Conservation (phyloP, 2,797 vertebrate species). For the Tadarida brasiliensis region DNA sequence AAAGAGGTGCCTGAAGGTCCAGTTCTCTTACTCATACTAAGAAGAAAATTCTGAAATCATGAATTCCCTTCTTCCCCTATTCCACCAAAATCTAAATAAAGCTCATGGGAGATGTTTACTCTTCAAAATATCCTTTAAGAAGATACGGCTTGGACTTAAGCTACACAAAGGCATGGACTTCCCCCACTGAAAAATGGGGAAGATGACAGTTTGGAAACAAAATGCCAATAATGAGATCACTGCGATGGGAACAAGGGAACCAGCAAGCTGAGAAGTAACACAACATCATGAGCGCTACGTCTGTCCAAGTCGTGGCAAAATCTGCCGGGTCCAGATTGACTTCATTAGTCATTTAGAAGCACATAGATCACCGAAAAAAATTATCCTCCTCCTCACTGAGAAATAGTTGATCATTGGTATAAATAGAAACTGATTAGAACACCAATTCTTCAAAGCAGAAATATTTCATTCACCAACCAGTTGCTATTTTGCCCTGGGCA, state of each 20-base stretch:
- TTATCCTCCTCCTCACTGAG: conserved; percentile 55
- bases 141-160: not conserved
- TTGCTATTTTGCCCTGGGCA: not conserved
- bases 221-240: conserved; percentile 57
- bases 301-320: conserved; percentile 53
- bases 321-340: conserved; percentile 74
- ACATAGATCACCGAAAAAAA: conserved; percentile 25
- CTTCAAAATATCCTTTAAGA: not conserved
- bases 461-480: conserved; percentile 65
- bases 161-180: not conserved
- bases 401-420: conserved; percentile 30
- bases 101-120: not conserved
- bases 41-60: not conserved
- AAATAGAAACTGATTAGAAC: conserved; percentile 69
- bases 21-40: not conserved
- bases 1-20: not conserved
- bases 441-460: conserved; percentile 39
- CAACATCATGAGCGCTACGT: not conserved
- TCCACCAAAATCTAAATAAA: not conserved
- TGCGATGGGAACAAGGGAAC: not conserved
- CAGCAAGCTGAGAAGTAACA: conserved; percentile 56
- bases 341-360: conserved; percentile 71
- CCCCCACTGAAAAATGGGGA: not conserved
- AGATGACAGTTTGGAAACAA: not conserved
- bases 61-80: not conserved